Base-by-base conservation (phyloP, 2,888 invertebrate species). In the Hartigia nigra region DNA sequence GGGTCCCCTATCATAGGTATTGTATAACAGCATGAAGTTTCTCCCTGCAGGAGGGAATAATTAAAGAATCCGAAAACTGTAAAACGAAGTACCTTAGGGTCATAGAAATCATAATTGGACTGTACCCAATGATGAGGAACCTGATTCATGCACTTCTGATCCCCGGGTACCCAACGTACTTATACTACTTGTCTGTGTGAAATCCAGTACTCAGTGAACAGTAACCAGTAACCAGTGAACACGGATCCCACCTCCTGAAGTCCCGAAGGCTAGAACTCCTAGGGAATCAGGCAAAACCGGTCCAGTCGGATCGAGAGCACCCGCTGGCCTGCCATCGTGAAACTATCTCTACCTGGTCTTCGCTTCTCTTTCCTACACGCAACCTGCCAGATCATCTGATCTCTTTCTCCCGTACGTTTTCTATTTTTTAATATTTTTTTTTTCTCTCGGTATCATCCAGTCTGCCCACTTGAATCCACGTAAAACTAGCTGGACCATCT, bases 201-300 rank as follows among this genome's bases (percentile, higher is more conserved):
- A 55, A 55, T 55, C 55, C 23, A 55, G 82, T 82, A 82, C 80
- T 82, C 81, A 74, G 82, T 82, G 82, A 81, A 78, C 83, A 78
- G 83, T 78, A 76, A 80, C 79, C 80, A 77, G 78, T 75, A 80
- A 81, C 79, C 80, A 77, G 78, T 75, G 81, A 81, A 78, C 80
- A 78, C 78, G 78, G 78, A 80, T 81, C 75, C 77, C 77, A 77
- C 79, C 81, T 81, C 80, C 77, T 83, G 79, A 83, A 86, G 82
- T 88, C 85, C 85, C 85, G 87, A 90, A 88, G 88, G 86, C 89
- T 89, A 89, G 89, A 88, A 89, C 89, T 90, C 90, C 91, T 91
- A 91, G 91, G 87, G 89, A 91, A 88, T 90, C 87, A 82, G 83
- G 84, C 87, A 88, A 90, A 91, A 91, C 91, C 91, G 91, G 91